These are phyloP conservation scores for Odontesthes bonariensis DNA, from an alignment of 2,113 vertebrate species.

Conservation along the genomic window DNA sequence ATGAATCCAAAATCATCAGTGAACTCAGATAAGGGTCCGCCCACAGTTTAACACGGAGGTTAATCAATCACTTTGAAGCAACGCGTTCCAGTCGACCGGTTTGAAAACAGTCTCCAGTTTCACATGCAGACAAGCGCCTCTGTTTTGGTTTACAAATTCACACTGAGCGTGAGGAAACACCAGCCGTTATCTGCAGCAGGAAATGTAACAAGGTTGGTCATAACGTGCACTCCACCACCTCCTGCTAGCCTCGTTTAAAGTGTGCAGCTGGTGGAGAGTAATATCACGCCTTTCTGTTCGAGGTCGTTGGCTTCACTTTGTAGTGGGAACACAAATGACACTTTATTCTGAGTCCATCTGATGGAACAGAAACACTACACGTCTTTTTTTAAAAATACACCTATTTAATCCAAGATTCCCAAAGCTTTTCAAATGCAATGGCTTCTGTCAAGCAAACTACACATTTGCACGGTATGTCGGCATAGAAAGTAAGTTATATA, in stretches of 20 bases:
- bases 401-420: neutral
- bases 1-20: constrained; percentile 43
- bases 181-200: constrained; percentile 64
- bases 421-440: neutral
- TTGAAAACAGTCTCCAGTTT: constrained; percentile 62
- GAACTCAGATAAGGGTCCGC: constrained; percentile 43
- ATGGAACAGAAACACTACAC: neutral
- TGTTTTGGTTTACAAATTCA: constrained; percentile 58
- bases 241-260: constrained; percentile 8
- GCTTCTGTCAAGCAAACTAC: neutral
- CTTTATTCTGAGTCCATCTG: neutral
- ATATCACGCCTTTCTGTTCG: neutral
- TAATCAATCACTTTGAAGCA: constrained; percentile 70
- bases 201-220: constrained; percentile 63
- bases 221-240: constrained; percentile 26
- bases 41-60: constrained; percentile 38
- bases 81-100: constrained; percentile 27
- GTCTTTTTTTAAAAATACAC: neutral
- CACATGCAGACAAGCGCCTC: constrained; percentile 46
- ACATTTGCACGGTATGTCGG: too few relatives aligned
- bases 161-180: constrained; percentile 56
- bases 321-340: neutral
- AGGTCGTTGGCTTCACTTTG: constrained; percentile 5
- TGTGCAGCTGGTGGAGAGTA: neutral
- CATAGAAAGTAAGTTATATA: too few relatives aligned